Percentiles rank a stretch among this genome's conserved stretches.
Conservation (phyloP, 2,113 vertebrate species). For the Macquaria ambigua region DNA sequence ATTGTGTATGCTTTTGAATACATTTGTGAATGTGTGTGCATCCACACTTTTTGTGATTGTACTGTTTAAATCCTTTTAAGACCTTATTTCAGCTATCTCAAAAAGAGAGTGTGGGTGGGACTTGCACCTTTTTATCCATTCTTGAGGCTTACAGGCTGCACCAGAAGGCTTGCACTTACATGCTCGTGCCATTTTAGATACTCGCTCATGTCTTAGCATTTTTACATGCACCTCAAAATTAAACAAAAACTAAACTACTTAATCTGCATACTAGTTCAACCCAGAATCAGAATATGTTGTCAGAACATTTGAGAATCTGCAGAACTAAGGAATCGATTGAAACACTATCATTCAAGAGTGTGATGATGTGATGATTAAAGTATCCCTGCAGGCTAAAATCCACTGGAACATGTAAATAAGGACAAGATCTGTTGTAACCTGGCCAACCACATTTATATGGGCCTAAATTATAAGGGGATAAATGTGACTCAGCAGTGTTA, state of each 20-base stretch:
- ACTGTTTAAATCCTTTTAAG: constrained; percentile 11
- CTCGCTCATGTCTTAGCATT: background rate
- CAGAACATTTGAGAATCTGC: background rate
- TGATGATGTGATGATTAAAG: background rate
- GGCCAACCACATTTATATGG: background rate
- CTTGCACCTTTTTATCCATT: constrained; percentile 31
- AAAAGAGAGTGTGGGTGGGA: constrained; percentile 9
- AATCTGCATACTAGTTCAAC: background rate
- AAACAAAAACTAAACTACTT: background rate
- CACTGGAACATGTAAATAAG: background rate
- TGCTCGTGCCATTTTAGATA: constrained; percentile 10
- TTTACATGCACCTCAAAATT: background rate
- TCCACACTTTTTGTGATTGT: constrained; percentile 6
- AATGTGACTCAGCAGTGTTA: background rate
- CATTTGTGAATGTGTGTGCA: background rate
- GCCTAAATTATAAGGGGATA: background rate
- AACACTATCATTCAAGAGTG: background rate
- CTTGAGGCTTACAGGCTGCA: constrained; percentile 1
- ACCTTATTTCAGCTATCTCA: constrained; percentile 5
- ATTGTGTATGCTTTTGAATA: constrained; percentile 31
- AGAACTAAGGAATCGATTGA: background rate
- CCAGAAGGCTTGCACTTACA: constrained; percentile 26
- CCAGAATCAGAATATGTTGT: background rate
- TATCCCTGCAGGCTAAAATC: constrained; percentile 9
- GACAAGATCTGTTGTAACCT: background rate